phyloP scores from a whole-genome alignment of 2,888 invertebrate species.

The Caenorhabditis sp. region DNA sequence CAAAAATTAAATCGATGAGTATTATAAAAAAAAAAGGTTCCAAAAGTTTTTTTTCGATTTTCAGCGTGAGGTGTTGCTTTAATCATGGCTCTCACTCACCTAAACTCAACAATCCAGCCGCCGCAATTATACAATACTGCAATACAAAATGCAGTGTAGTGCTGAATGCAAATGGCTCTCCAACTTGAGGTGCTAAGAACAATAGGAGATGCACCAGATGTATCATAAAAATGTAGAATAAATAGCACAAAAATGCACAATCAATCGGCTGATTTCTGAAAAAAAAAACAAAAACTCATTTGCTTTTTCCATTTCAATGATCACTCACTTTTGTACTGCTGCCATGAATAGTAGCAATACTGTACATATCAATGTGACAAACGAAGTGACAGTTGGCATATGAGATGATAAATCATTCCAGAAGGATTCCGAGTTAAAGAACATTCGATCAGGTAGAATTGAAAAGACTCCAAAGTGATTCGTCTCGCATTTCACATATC shows the following conservation, averaged over 20 bases:
- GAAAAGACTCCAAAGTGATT: slow-evolving; percentile 64
- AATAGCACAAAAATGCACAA: slow-evolving; percentile 60
- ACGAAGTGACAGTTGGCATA: slow-evolving; percentile 59
- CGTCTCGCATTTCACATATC: slow-evolving; percentile 65
- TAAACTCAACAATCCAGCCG: slow-evolving; percentile 33
- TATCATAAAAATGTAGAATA: slow-evolving; percentile 58
- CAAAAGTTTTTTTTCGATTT: no score
- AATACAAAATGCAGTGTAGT: slow-evolving; percentile 51
- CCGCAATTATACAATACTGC: slow-evolving; percentile 53
- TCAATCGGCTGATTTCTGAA: slow-evolving; percentile 56
- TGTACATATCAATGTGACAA: slow-evolving; percentile 49
- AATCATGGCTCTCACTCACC: no score
- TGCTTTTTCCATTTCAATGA: background rate
- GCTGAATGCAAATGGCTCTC: slow-evolving; percentile 53
- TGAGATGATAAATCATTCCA: slow-evolving; percentile 47
- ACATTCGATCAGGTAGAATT: slow-evolving; percentile 62
- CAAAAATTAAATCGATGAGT: no score
- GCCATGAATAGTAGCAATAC: slow-evolving; percentile 62
- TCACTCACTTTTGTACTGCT: slow-evolving; percentile 57
- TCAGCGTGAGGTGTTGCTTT: no score
- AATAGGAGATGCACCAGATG: slow-evolving; percentile 58
- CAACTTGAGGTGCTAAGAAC: slow-evolving; percentile 55
- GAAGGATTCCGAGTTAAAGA: slow-evolving; percentile 42
- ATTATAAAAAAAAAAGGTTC: no score
- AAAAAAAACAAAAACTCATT: slow-evolving; percentile 6